These are phyloP conservation scores for Meteorus colon DNA, from an alignment of 2,888 invertebrate genomes.

Conservation along the genomic window DNA sequence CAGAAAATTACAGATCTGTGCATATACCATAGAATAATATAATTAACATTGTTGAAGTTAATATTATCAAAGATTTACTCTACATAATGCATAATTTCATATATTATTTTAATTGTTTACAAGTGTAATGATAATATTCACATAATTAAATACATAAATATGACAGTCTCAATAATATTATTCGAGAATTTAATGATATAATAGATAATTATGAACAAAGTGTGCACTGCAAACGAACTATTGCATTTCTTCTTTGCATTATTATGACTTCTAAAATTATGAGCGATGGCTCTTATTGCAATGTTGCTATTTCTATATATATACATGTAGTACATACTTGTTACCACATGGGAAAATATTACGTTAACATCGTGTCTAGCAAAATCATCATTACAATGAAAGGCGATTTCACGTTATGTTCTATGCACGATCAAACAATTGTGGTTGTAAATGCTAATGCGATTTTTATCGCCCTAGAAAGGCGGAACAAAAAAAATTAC, in stretches of 20 bases:
- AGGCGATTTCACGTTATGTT: constrained; percentile 23
- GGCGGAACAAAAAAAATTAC: constrained; percentile 1
- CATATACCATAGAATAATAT: too few species aligned
- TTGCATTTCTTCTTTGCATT: constrained; percentile 19
- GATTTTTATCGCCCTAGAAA: constrained; percentile 10
- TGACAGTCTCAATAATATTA: constrained; percentile 1
- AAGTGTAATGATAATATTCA: neutral
- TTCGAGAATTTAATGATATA: neutral
- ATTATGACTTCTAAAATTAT: neutral
- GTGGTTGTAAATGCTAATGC: constrained; percentile 8
- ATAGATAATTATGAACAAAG: neutral
- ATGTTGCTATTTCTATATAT: neutral
- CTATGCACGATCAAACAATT: constrained; percentile 23
- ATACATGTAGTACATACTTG: constrained; percentile 17
- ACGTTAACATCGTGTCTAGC: constrained; percentile 23
- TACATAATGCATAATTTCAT: neutral
- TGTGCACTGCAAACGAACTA: constrained; percentile 3
- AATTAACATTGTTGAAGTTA: too few species aligned
- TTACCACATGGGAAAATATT: constrained; percentile 42
- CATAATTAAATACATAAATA: neutral
- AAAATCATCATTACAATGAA: constrained; percentile 25
- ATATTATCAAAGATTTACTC: too few species aligned
- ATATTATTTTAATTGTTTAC: neutral
- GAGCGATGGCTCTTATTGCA: neutral
- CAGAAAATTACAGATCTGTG: too few species aligned